A percentile compares a stretch with the other conserved stretches of the same genome.
These are phyloP conservation scores for Helicoverpa zea DNA, from an alignment of 1,140 invertebrate species.

Conservation along the genomic window DNA sequence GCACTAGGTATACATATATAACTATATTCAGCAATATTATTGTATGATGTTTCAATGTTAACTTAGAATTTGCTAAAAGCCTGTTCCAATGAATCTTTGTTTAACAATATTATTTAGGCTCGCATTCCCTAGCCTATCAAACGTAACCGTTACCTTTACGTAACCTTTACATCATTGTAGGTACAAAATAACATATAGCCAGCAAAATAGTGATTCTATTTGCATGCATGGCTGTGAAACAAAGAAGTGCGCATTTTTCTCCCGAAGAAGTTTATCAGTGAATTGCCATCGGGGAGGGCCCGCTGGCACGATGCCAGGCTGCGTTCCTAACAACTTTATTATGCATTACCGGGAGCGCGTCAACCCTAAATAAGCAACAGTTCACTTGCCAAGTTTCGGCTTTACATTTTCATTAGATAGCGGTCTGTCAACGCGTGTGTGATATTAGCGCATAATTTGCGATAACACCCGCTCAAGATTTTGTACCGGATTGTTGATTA, in stretches of 20 bases:
- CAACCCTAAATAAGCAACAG: conserved; percentile 77
- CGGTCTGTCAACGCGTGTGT: conserved; percentile 64
- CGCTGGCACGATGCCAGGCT: conserved; percentile 57
- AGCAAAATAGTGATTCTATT: conserved; percentile 25
- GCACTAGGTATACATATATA: too few species aligned
- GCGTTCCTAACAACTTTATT: conserved; percentile 76
- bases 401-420: conserved; percentile 80
- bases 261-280: conserved; percentile 45
- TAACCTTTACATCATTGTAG: too few species aligned
- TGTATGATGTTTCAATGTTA: too few species aligned
- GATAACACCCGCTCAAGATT: conserved; percentile 47
- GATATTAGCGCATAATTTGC: conserved; percentile 37
- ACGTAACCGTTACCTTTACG: background rate
- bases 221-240: conserved; percentile 24
- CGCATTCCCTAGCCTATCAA: background rate
- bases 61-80: too few species aligned
- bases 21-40: too few species aligned
- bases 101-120: background rate
- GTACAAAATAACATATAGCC: conserved; percentile 1
- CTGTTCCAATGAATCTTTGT: too few species aligned
- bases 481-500: conserved; percentile 1
- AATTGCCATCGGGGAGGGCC: conserved; percentile 31
- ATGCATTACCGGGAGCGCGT: conserved; percentile 74
- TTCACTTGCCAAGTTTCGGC: conserved; percentile 77
- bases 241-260: conserved; percentile 33